Evolutionary conservation across 2,797 vertebrate species (phyloP), one percentile per base, ranked within the genome.

Genomic region (Protonibea diacanthus): DNA sequence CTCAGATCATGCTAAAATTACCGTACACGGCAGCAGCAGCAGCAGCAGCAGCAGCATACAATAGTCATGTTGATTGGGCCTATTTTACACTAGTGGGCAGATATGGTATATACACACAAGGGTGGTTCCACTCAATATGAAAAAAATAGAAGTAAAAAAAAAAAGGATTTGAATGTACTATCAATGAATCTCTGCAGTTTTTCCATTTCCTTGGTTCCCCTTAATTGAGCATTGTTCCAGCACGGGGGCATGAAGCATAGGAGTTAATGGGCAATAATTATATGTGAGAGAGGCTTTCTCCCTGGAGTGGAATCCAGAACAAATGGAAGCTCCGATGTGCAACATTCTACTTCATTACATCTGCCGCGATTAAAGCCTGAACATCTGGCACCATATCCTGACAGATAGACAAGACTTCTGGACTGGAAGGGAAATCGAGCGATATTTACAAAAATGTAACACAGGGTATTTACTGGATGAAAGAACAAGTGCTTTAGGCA

Each of bases 271-370:
- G 95, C 95, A 96, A 97, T 97, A 97, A 97, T 97, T 97, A 97
- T 97, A 97, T 97, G 96, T 97, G 96, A 97, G 97, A 96, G 96
- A 97, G 96, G 86, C 95, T 96, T 96, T 96, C 90, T 97, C 97
- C 97, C 97, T 96, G 94, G 96, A 96, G 97, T 97, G 94, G 96
- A 96, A 97, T 97, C 95, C 95, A 97, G 96, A 97, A 97, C 96
- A 96, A 96, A 97, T 97, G 97, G 96, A 97, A 96, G 96, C 96
- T 96, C 95, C 96, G 96, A 96, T 97, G 96, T 97, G 97, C 96
- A 96, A 96, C 97, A 97, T 97, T 97, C 97, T 97, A 97, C 96
- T 97, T 97, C 97, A 98, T 98, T 97, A 97, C 97, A 96, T 97
- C 97, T 96, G 97, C 97, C 93, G 96, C 96, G 96, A 97, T 97